Conservation (phyloP, 2,797 vertebrate species). For the Oreonectes daqikongensis region DNA sequence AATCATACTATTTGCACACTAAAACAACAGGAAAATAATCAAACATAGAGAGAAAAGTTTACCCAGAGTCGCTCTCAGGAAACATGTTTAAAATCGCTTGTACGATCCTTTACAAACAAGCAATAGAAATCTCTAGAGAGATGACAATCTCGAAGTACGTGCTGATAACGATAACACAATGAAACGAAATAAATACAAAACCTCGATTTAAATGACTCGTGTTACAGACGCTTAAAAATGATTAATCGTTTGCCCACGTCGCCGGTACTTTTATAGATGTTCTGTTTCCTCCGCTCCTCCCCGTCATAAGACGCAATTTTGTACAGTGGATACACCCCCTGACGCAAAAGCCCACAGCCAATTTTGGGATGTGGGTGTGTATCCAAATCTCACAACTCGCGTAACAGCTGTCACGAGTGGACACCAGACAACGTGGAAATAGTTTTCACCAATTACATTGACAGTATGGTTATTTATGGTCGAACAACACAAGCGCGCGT, state of each 20-base stretch:
- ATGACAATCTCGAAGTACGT: background rate
- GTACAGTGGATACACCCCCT: conserved; percentile 57
- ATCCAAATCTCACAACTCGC: background rate
- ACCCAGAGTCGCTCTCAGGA: conserved; percentile 72
- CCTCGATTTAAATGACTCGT: too few species aligned
- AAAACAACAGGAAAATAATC: background rate
- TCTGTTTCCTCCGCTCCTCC: background rate
- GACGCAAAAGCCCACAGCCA: conserved; percentile 21
- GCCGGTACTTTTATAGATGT: conserved; percentile 32
- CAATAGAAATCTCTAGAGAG: background rate
- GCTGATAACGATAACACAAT: background rate
- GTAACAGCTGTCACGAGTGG: background rate
- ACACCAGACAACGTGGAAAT: background rate
- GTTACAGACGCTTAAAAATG: too few species aligned
- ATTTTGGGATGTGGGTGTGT: background rate
- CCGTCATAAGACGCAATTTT: conserved; percentile 52
- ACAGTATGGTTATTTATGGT: background rate
- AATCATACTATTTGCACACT: too few species aligned
- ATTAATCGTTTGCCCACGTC: too few species aligned
- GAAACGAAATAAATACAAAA: background rate
- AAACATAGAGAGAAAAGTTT: conserved; percentile 48
- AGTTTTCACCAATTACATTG: background rate
- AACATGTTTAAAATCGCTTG: conserved; percentile 64
- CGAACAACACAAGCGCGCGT: background rate
- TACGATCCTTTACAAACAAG: background rate